Conservation (phyloP, 1,140 invertebrate genomes). For the Saccostrea echinata region DNA sequence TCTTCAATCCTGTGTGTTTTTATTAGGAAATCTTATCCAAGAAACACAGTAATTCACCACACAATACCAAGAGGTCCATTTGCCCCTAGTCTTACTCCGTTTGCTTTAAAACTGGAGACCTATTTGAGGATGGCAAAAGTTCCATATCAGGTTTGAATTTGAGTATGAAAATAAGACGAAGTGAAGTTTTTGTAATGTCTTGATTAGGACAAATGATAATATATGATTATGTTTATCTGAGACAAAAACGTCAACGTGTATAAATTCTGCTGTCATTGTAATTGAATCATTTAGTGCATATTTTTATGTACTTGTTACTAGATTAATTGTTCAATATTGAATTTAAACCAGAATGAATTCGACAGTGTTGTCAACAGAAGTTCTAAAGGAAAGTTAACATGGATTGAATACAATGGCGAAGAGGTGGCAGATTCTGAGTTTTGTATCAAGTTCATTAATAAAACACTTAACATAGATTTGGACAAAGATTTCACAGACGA, state of each 20-base stretch:
- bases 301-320: no score
- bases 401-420: constrained; percentile 79
- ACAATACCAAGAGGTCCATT: constrained; percentile 49
- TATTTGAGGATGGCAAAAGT: constrained; percentile 67
- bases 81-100: constrained; percentile 65
- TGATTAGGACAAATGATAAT: no score
- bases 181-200: no score
- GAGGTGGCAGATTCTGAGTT: constrained; percentile 78
- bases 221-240: no score
- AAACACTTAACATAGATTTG: constrained; percentile 69
- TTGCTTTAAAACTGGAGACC: constrained; percentile 67
- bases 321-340: no score
- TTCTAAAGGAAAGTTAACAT: constrained; percentile 71
- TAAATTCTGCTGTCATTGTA: no score
- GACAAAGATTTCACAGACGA: constrained; percentile 60
- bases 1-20: not conserved
- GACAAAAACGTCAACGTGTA: no score
- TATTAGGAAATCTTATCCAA: not conserved
- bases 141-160: constrained; percentile 57
- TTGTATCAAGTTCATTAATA: constrained; percentile 75
- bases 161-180: no score
- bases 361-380: not conserved
- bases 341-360: not conserved
- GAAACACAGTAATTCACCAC: constrained; percentile 54
- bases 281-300: no score